Evolutionary conservation across 2,113 vertebrate genomes (phyloP).

Genomic region (Cephalopholis sonnerati): DNA sequence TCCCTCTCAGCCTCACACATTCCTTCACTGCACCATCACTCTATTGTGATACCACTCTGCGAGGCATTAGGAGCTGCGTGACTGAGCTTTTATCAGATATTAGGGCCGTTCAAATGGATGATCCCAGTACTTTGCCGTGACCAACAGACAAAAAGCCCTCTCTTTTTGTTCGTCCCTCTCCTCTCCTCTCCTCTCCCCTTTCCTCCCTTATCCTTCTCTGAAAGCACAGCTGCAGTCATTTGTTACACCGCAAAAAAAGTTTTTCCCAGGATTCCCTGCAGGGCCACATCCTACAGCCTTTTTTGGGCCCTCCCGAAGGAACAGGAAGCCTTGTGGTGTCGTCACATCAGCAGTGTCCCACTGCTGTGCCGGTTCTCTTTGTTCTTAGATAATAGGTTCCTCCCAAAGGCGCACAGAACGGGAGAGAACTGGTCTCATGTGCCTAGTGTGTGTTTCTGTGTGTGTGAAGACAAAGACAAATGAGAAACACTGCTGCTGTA

Average conservation of each 20-base stretch:
- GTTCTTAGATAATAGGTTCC: constrained; percentile 61
- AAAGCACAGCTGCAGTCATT: constrained; percentile 80
- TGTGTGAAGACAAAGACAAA: constrained; percentile 27
- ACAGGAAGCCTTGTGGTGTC: constrained; percentile 64
- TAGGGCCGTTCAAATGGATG: constrained; percentile 76
- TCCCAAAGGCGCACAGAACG: constrained; percentile 35
- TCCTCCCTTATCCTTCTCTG: constrained; percentile 56
- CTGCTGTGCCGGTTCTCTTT: constrained; percentile 48
- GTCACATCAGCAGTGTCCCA: constrained; percentile 50
- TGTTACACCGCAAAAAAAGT: constrained; percentile 56
- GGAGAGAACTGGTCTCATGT: constrained; percentile 38
- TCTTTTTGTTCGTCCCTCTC: constrained; percentile 58
- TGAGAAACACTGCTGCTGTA: constrained; percentile 20
- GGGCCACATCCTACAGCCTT: constrained; percentile 61
- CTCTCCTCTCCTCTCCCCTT: constrained; percentile 44
- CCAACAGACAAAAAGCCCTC: constrained; percentile 73
- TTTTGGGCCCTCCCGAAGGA: constrained; percentile 56
- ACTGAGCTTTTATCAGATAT: constrained; percentile 80
- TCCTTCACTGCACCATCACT: constrained; percentile 58
- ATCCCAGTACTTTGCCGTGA: constrained; percentile 73
- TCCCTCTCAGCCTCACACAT: constrained; percentile 33
- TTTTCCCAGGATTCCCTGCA: constrained; percentile 73
- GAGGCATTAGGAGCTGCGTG: constrained; percentile 69
- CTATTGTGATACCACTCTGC: constrained; percentile 60
- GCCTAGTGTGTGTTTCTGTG: constrained; percentile 17